These are phyloP conservation scores for Herminia tarsipennalis DNA, from an alignment of 2,888 invertebrate species.

Conservation along the genomic window DNA sequence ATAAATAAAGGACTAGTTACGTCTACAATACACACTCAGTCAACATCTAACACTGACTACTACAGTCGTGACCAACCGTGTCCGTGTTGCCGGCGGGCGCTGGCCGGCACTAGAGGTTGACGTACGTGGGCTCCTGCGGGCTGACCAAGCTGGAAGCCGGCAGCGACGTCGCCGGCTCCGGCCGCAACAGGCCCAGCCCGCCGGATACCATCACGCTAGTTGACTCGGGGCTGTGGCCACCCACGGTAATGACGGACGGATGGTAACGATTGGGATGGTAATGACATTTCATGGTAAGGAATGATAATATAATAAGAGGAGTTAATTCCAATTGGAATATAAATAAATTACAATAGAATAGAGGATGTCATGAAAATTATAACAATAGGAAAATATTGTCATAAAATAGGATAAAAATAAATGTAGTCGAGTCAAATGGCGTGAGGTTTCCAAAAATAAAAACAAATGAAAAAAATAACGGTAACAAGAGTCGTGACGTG, in stretches of 20 bases:
- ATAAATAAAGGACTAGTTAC: constrained; percentile 6
- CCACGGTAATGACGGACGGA: constrained; percentile 5
- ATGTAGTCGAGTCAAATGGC: constrained; percentile 68
- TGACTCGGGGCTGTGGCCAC: constrained; percentile 78
- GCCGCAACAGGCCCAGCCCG: constrained; percentile 78
- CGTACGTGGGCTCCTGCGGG: constrained; percentile 96
- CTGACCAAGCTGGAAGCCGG: constrained; percentile 76
- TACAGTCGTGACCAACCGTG: constrained; percentile 70
- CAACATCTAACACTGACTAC: constrained; percentile 30
- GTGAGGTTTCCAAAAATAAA: constrained; percentile 52
- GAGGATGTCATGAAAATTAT: not conserved
- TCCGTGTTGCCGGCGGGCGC: constrained; percentile 69
- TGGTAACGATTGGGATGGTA: not conserved
- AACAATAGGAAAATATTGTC: not conserved
- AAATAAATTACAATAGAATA: not conserved
- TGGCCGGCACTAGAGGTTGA: constrained; percentile 93
- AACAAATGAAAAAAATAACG: constrained; percentile 48
- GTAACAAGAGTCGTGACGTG: constrained; percentile 41
- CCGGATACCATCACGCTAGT: constrained; percentile 85
- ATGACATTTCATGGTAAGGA: too few species aligned
- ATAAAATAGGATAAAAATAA: constrained; percentile 4
- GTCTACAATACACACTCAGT: constrained; percentile 5
- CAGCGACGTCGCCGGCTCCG: constrained; percentile 84
- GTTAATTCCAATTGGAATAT: not conserved
- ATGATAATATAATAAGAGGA: constrained; percentile 2